Evolutionary conservation across 2,797 vertebrate genomes (phyloP), one percentile per base, ranked within the genome.

Genomic region (Acrossocheilus fasciatus): DNA sequence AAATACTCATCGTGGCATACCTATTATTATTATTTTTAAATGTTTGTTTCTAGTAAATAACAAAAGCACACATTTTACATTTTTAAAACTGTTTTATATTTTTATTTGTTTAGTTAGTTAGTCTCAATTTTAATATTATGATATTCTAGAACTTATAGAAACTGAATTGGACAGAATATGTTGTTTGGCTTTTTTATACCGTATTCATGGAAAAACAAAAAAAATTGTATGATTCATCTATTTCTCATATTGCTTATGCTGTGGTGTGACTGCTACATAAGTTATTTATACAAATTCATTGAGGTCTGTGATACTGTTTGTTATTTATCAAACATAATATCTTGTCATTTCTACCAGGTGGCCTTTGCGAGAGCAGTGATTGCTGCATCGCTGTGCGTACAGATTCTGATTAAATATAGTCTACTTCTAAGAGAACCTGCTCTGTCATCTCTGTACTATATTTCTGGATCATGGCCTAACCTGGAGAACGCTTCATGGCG

Each of bases 401-500:
- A 84, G 81, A 62, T 81, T 83, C n/a, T 45, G 30, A 66, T 43
- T 80, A 80, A 54, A 50, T 59, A 83, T 47, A n/a, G 11, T 54
- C 41, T 83, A 72, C 15, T 70, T 36, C 20, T 74, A 30, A 34
- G 54, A 64, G 64, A 82, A 84, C 73, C 54, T 87, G 75, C 82
- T 76, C 69, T 80, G 62, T 80, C 87, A 84, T 83, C 45, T 76
- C 23, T 30, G 57, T 85, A 69, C 69, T 50, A 85, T 85, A 84
- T 87, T 85, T 89, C 64, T 88, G 82, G 85, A 87, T 85, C 45
- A 70, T 70, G 74, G 89, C 94, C 95, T 95, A 94, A 96, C 94
- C 95, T 96, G 94, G 93, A 90, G 95, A 93, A 90, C 92, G 90
- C 95, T 93, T 96, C 94, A 91, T 89, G 94, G 93, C 92, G 92